Base-by-base conservation (phyloP, 1,140 invertebrate genomes). In the Bilobella aurantiaca region DNA sequence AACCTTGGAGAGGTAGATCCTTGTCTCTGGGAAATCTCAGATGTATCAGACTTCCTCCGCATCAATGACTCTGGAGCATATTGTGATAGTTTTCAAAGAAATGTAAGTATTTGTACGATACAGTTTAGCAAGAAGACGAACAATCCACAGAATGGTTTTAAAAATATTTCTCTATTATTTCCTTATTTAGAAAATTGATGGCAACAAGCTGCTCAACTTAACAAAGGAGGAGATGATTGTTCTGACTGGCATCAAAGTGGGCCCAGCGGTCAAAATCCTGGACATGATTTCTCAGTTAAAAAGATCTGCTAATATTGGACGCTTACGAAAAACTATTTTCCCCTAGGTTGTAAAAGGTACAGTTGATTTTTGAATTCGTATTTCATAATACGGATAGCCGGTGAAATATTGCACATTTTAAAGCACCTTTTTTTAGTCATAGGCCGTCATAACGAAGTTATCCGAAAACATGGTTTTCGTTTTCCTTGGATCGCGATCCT, bases 211-310 rank as follows among this genome's bases (percentile, higher is more conserved):
- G 71, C 77, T 95, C 42, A 83, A 83, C 60, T 77, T 96, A 56
- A 88, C 86, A 34, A 93, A 93, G 79, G 91, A 94, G 75, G 86
- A 94, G 78, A 90, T 95, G 62, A 86, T 94, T 69, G 87, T 88
- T 74, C 80, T 93, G 31, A 87, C 92, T 16, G 87, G 90, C 69
- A 93, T 91, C 81, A 96, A 95, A 82, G 90, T 96, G 63, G 93
- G 93, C 2, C 92, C 93, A 5, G 93, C 91, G 3, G 75, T 96
- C 28, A 96, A 96, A 81, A 94, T 96, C 75, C 89, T 85, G 74
- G 90, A 95, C 79, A 82, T 96, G 47, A 90, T 96, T 73, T 86
- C 89, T 74, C 89, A 92, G 74, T 80, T 93, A 18, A 90, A 90
- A 79, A 85, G 85, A 74, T 88, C 88, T 82, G 83, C 89, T 58